Percentiles rank a stretch among this genome's conserved stretches.
Evolutionary conservation across 92 coral and sea anemone genomes (phyloP).

Genomic region (Metridium senile): DNA sequence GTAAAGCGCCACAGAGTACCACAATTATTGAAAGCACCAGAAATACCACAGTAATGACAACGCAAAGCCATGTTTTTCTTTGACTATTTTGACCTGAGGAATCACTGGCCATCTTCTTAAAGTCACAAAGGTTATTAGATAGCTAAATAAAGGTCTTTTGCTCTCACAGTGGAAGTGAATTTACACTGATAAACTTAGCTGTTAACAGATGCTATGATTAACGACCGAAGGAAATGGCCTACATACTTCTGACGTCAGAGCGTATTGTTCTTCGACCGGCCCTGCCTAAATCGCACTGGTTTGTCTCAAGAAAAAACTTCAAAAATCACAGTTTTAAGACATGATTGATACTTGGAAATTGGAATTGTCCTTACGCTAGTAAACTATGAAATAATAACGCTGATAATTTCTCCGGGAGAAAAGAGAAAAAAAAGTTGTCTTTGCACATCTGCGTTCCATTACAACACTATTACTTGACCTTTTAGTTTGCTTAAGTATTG

Average conservation of each 20-base stretch:
- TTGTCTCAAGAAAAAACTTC: conserved; percentile 22
- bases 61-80: conserved; percentile 1
- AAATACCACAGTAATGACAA: conserved; percentile 7
- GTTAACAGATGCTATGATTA: conserved; percentile 36
- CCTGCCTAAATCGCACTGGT: conserved; percentile 17
- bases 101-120: conserved; percentile 16
- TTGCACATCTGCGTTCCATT: conserved; percentile 7
- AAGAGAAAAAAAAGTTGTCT: neutral
- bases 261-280: conserved; percentile 20
- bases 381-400: too few species aligned
- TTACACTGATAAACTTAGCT: conserved; percentile 24
- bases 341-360: neutral
- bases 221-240: conserved; percentile 41
- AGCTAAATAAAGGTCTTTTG: conserved; percentile 19
- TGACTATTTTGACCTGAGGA: neutral
- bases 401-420: neutral
- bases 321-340: neutral
- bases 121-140: conserved; percentile 22
- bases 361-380: too few species aligned
- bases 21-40: conserved; percentile 11
- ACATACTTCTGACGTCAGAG: conserved; percentile 45
- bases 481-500: neutral
- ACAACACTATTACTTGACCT: neutral
- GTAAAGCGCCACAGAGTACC: conserved; percentile 25
- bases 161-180: conserved; percentile 3